These are phyloP conservation scores for Pogonognathellus flavescens DNA, from an alignment of 1,140 invertebrate species.

Conservation along the genomic window DNA sequence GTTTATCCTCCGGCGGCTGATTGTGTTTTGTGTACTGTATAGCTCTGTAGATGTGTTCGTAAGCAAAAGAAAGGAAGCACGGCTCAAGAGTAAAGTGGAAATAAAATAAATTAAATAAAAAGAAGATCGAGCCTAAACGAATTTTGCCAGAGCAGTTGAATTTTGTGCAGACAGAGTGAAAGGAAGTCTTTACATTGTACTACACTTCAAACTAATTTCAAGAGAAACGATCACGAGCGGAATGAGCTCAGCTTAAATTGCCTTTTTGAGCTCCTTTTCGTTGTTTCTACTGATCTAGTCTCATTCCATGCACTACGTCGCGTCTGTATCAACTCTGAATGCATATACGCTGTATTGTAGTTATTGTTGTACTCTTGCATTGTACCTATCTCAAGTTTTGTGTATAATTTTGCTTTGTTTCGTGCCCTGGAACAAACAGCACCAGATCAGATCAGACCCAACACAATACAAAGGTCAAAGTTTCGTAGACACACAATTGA, in stretches of 20 bases:
- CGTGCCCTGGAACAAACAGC: background rate
- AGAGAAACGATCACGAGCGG: constrained; percentile 25
- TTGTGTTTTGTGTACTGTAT: background rate
- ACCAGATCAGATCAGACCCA: background rate
- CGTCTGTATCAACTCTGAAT: background rate
- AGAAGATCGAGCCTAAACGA: constrained; percentile 4
- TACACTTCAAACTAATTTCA: constrained; percentile 37
- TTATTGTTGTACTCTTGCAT: background rate
- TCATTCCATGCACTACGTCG: background rate
- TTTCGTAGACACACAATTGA: constrained; percentile 16
- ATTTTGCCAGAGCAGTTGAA: constrained; percentile 2
- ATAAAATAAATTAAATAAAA: constrained; percentile 35
- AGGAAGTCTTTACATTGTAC: background rate
- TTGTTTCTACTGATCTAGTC: background rate
- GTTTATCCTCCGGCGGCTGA: too few relatives aligned
- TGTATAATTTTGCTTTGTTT: background rate
- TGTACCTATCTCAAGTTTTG: background rate
- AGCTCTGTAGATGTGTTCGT: too few relatives aligned
- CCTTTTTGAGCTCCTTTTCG: constrained; percentile 24
- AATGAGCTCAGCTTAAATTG: constrained; percentile 48
- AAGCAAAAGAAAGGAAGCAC: background rate
- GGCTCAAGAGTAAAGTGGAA: constrained; percentile 9
- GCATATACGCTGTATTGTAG: background rate
- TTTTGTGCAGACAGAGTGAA: constrained; percentile 17
- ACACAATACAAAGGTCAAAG: constrained; percentile 41